Conservation (phyloP, 2,888 invertebrate genomes). For the Cactoblastis cactorum region DNA sequence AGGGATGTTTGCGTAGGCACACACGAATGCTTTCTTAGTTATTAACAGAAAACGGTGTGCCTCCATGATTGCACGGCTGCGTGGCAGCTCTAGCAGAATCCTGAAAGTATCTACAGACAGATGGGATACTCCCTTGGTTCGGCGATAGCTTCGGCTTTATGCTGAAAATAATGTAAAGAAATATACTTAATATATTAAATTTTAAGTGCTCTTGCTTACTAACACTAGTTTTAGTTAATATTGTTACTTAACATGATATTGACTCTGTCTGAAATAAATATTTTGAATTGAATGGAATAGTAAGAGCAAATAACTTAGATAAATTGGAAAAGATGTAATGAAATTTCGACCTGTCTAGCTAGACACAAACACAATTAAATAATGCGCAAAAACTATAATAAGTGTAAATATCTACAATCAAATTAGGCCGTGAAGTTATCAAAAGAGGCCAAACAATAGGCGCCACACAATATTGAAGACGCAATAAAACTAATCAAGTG, state of each 20-base stretch:
- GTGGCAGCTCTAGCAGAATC: not conserved
- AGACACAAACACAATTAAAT: not conserved
- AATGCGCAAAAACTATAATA: slow-evolving; percentile 1
- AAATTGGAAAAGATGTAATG: too few species aligned
- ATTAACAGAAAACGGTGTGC: not conserved
- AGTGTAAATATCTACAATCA: not conserved
- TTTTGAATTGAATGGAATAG: too few species aligned
- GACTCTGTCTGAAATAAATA: too few species aligned
- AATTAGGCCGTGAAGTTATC: slow-evolving; percentile 5
- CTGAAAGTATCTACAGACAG: not conserved
- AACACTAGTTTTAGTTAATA: too few species aligned
- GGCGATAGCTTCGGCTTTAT: not conserved
- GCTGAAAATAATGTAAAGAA: too few species aligned
- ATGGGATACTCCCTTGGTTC: not conserved
- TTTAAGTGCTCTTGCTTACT: too few species aligned
- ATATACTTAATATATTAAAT: too few species aligned
- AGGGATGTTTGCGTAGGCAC: not conserved
- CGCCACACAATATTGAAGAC: not conserved
- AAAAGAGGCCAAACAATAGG: not conserved
- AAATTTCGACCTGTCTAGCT: not conserved
- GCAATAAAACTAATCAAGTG: not conserved
- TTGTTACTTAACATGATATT: slow-evolving; percentile 4
- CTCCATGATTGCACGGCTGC: not conserved
- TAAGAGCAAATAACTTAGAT: too few species aligned
- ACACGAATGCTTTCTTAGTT: not conserved